Percentiles rank a stretch among this genome's conserved stretches.
Conservation (phyloP, 2,797 vertebrate genomes). For the Enteromius argenteus region DNA sequence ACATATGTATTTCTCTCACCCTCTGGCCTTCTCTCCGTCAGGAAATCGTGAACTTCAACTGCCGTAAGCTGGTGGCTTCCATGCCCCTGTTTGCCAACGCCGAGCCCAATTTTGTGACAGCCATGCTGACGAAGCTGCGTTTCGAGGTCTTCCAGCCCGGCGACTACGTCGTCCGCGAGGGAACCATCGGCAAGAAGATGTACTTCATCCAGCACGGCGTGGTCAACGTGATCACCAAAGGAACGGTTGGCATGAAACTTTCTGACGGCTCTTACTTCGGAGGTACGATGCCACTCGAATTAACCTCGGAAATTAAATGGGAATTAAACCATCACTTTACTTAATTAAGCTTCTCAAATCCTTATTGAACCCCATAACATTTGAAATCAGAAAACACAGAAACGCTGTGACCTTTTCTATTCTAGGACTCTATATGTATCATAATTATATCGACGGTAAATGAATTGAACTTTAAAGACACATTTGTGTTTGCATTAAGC, state of each 20-base stretch:
- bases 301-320: conserved; percentile 24
- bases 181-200: conserved; percentile 96
- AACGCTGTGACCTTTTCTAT: conserved; percentile 18
- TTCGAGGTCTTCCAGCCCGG: conserved; percentile 94
- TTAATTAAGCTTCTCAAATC: conserved; percentile 39
- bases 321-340: conserved; percentile 34
- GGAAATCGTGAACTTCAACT: conserved; percentile 97
- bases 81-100: conserved; percentile 96
- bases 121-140: conserved; percentile 92
- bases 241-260: conserved; percentile 93
- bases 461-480: conserved; percentile 26
- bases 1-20: not conserved
- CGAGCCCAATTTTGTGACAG: conserved; percentile 93
- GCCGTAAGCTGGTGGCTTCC: conserved; percentile 92
- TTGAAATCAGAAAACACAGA: conserved; percentile 30
- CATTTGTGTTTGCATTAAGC: not conserved
- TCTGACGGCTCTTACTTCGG: conserved; percentile 94
- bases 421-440: not conserved
- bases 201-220: conserved; percentile 96
- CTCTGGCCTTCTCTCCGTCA: conserved; percentile 58
- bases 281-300: conserved; percentile 75
- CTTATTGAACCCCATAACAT: conserved; percentile 33
- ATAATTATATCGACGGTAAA: conserved; percentile 1
- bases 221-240: conserved; percentile 92
- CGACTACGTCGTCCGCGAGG: conserved; percentile 92